Percentiles rank a stretch among this genome's conserved stretches.
Evolutionary conservation across 2,888 invertebrate species (phyloP).

Genomic region (Crossocerus cetratus): DNA sequence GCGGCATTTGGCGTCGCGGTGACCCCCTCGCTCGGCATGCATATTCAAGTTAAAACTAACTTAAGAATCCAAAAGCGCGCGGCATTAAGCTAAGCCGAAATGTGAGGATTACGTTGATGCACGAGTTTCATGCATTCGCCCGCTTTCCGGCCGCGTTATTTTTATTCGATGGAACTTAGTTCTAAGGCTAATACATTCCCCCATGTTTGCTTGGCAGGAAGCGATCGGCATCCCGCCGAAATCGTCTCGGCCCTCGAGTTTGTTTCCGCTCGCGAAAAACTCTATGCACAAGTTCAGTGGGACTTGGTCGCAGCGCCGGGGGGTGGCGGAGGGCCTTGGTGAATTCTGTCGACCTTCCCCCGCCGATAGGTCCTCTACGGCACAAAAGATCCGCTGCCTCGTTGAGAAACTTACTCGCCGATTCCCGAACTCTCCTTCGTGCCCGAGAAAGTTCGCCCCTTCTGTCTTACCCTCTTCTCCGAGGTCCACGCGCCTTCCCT

Average conservation of each 20-base stretch:
- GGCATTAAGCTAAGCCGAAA: not conserved
- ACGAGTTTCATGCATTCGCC: not conserved
- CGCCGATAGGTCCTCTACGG: slow-evolving; percentile 29
- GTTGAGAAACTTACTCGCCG: slow-evolving; percentile 55
- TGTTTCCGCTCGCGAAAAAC: slow-evolving; percentile 29
- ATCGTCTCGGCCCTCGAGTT: slow-evolving; percentile 13
- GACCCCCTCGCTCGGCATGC: too few species aligned
- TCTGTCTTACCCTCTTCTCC: slow-evolving; percentile 36
- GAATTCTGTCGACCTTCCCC: slow-evolving; percentile 7
- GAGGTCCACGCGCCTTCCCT: slow-evolving; percentile 28
- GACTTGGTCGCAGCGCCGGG: too few species aligned
- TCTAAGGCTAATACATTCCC: not conserved
- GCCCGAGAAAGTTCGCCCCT: slow-evolving; percentile 49
- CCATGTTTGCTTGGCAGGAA: not conserved
- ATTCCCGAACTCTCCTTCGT: slow-evolving; percentile 34
- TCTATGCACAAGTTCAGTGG: slow-evolving; percentile 23
- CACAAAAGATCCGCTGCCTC: slow-evolving; percentile 53
- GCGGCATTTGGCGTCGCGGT: too few species aligned
- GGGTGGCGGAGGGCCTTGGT: slow-evolving; percentile 27
- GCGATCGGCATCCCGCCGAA: slow-evolving; percentile 17
- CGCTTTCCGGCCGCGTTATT: not conserved
- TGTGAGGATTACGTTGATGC: not conserved
- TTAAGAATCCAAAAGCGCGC: too few species aligned
- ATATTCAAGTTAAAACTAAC: too few species aligned
- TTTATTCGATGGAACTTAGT: not conserved